Evolutionary conservation across 2,888 invertebrate genomes (phyloP).

Genomic region (Antitype chi): DNA sequence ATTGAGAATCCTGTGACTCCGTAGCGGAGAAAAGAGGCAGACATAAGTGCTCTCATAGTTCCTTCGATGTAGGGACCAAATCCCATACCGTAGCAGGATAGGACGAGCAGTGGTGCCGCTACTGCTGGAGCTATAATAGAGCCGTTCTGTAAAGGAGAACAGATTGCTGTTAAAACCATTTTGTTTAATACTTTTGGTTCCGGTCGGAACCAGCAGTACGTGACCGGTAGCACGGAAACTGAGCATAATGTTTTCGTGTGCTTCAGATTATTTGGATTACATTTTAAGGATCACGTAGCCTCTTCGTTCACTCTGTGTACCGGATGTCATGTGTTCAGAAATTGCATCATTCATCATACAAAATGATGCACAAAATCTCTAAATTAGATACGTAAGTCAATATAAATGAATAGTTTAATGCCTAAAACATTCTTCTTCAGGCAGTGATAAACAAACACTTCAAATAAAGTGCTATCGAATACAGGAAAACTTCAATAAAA

Average conservation of each 20-base stretch:
- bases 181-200: too few species aligned
- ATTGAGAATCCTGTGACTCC: slow-evolving; percentile 91
- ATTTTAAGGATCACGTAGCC: neutral
- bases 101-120: slow-evolving; percentile 89
- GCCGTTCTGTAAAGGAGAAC: slow-evolving; percentile 88
- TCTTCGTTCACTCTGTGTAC: neutral
- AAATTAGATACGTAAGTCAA: neutral
- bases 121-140: slow-evolving; percentile 91
- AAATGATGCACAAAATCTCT: neutral
- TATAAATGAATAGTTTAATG: neutral
- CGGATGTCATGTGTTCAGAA: neutral
- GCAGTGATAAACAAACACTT: neutral
- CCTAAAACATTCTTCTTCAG: neutral
- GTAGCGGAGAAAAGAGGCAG: slow-evolving; percentile 92
- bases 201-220: too few species aligned
- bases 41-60: slow-evolving; percentile 90
- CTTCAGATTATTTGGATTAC: neutral
- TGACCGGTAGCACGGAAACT: neutral
- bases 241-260: neutral
- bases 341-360: neutral
- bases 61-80: slow-evolving; percentile 89
- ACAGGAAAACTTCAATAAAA: neutral
- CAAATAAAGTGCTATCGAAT: neutral
- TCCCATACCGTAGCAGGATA: slow-evolving; percentile 92
- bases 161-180: neutral